phyloP scores from a whole-genome alignment of 2,888 invertebrate species.

The Drosophila flavopinicola region DNA sequence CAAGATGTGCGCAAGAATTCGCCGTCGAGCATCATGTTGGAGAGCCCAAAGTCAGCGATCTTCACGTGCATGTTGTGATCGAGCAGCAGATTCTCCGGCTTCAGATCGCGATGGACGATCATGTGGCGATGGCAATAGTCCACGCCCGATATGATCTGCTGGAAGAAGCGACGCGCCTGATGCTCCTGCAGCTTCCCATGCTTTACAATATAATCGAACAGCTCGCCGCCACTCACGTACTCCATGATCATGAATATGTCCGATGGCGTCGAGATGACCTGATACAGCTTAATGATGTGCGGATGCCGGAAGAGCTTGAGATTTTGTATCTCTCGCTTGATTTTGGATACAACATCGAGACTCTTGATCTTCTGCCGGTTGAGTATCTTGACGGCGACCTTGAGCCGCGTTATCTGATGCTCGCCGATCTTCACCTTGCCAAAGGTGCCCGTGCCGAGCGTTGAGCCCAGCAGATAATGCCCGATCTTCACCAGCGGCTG shows the following conservation, averaged over 20 bases:
- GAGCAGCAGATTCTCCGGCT: conserved; percentile 97
- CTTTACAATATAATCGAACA: conserved; percentile 99
- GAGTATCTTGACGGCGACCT: conserved; percentile 99
- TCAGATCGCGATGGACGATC: conserved; percentile 99
- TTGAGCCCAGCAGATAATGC: conserved; percentile 95
- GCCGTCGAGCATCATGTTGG: conserved; percentile 99
- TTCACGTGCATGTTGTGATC: conserved; percentile 99
- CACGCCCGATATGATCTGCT: conserved; percentile 99
- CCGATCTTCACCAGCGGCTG: conserved; percentile 97
- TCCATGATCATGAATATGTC: conserved; percentile 99
- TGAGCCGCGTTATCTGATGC: conserved; percentile 98
- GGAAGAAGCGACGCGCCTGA: conserved; percentile 98
- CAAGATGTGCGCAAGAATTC: conserved; percentile 99
- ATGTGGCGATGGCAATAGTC: conserved; percentile 99
- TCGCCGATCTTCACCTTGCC: conserved; percentile 99
- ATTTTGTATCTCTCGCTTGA: conserved; percentile 99
- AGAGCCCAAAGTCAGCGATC: conserved; percentile 96
- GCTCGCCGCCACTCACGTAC: conserved; percentile 99
- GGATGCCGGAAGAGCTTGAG: conserved; percentile 99
- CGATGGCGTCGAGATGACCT: conserved; percentile 97
- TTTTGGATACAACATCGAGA: conserved; percentile 99
- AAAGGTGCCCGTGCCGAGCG: conserved; percentile 98
- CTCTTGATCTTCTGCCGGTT: conserved; percentile 99
- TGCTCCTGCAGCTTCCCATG: conserved; percentile 98
- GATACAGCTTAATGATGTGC: conserved; percentile 98